Base-by-base conservation (phyloP, 2,888 invertebrate genomes). In the Branchellion lobata region DNA sequence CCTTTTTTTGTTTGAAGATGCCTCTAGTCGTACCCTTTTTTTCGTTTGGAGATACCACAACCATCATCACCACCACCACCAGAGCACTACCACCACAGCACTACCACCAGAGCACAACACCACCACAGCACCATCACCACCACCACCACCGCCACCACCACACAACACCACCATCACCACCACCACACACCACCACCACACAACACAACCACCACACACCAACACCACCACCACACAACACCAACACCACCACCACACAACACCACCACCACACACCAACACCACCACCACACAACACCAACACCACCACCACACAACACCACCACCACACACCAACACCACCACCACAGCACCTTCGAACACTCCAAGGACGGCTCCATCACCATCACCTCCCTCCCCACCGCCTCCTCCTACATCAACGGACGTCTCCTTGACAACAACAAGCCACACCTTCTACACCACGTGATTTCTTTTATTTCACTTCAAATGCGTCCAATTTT, bases 111-210 rank as follows among this genome's bases (percentile, higher is more conserved):
- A n/a, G n/a, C n/a, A n/a, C n/a, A n/a, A n/a, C n/a, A n/a, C n/a
- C n/a, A n/a, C 81, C 82, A 29, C 85, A 85, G 79, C 84, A 81
- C 84, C 88, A 90, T 79, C 91, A 91, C 83, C 91, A 91, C 81
- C 88, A 90, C 53, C 87, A 40, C 14, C 40, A 40, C 14, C 40
- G 14, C 14, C 14, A 40, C 14, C 40, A 40, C 91, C 73, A 89
- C 89, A n/a, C n/a, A 40, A 8, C 14, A 40, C 14, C 40, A 40
- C 91, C 73, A 89, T 89, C 81, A n/a, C 82, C 85, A 86, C 80
- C 82, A 84, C n/a, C 85, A 86, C 79, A 84, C 83, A 18, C 61
- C 5, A 80, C 84, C 85, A 79, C 82, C 82, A 68, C 84, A 84
- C 8, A 82, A 83, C 34, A 82, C 83, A 3, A 84, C 86, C 3